These are phyloP conservation scores for Melolontha melolontha DNA, from an alignment of 2,888 invertebrate genomes.

Conservation along the genomic window DNA sequence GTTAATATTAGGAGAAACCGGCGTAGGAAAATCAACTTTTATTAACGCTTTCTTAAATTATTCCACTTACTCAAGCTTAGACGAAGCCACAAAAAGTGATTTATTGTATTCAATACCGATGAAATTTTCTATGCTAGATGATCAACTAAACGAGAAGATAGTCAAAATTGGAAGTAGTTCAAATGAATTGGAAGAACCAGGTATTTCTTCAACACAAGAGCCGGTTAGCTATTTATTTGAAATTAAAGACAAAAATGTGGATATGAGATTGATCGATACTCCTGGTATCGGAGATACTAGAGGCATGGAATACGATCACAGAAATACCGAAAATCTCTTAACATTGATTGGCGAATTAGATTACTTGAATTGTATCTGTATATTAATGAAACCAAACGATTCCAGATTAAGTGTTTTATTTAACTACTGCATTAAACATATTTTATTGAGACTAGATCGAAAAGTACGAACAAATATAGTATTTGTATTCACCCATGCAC, in stretches of 20 bases:
- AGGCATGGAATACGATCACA: constrained; percentile 49
- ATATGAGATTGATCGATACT: constrained; percentile 57
- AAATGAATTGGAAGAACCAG: constrained; percentile 47
- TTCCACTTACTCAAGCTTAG: constrained; percentile 50
- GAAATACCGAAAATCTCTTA: constrained; percentile 52
- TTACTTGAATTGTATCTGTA: constrained; percentile 58
- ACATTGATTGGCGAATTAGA: constrained; percentile 56
- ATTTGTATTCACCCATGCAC: constrained; percentile 59
- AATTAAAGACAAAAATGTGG: constrained; percentile 36
- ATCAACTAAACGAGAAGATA: constrained; percentile 48
- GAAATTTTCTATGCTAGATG: constrained; percentile 53
- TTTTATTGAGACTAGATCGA: constrained; percentile 59
- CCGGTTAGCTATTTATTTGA: constrained; percentile 76
- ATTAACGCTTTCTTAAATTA: constrained; percentile 60
- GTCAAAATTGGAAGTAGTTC: constrained; percentile 50
- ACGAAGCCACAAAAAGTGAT: constrained; percentile 50
- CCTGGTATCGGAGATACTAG: constrained; percentile 57
- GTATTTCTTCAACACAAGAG: constrained; percentile 49
- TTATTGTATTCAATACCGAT: constrained; percentile 56
- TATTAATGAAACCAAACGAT: constrained; percentile 57
- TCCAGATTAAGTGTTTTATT: constrained; percentile 56
- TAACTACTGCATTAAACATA: constrained; percentile 58
- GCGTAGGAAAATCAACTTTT: constrained; percentile 61
- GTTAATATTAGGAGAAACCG: constrained; percentile 59
- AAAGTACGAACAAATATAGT: constrained; percentile 58